Evolutionary conservation across 2,888 invertebrate genomes (phyloP).

Genomic region (Dioctria rufipes): DNA sequence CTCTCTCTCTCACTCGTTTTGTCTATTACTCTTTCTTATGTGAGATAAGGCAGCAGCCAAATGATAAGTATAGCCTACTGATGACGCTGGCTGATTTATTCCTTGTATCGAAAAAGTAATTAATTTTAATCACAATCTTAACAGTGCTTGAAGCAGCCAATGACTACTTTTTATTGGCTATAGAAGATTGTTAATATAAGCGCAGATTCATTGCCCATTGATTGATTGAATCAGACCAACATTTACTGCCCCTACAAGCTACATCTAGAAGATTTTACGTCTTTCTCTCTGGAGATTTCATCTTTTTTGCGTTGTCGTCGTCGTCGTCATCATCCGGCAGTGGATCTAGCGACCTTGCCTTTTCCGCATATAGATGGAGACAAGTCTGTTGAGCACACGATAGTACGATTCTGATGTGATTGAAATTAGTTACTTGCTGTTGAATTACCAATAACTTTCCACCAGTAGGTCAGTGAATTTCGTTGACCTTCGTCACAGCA

Average conservation of each 20-base stretch:
- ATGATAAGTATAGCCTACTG: constrained; percentile 1
- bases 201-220: background rate
- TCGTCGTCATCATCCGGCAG: background rate
- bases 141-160: background rate
- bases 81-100: constrained; percentile 43
- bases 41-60: constrained; percentile 2
- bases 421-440: background rate
- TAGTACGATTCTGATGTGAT: too few species aligned
- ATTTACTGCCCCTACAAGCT: background rate
- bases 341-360: background rate
- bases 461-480: constrained; percentile 16
- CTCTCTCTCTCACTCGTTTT: background rate
- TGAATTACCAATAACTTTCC: background rate
- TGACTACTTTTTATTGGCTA: background rate
- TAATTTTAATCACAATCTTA: constrained; percentile 26
- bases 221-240: constrained; percentile 15
- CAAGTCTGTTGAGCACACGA: background rate
- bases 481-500: constrained; percentile 1
- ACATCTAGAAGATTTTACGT: background rate
- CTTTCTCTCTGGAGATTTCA: background rate
- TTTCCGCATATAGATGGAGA: background rate
- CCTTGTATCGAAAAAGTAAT: constrained; percentile 23
- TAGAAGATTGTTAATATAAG: background rate
- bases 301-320: background rate
- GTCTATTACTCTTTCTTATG: background rate